Base-by-base conservation (phyloP, 2,888 invertebrate species). In the Polyommatus iphigenia region DNA sequence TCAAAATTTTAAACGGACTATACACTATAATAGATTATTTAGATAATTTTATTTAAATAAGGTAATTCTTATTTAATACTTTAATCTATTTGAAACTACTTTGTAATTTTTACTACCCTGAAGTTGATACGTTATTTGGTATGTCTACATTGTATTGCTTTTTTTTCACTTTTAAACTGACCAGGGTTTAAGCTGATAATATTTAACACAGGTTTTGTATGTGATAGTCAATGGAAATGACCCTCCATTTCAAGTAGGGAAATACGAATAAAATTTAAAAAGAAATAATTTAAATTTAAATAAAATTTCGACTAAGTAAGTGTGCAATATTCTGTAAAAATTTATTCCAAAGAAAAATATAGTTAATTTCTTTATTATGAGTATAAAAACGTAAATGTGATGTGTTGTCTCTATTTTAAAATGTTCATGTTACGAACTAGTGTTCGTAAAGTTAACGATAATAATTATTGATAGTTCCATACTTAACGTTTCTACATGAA, bases 141-240 rank as follows among this genome's bases (percentile, higher is more conserved):
- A 46, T 3, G 24, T 67, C 29, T 24, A 24, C 2, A 67, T 32
- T 32, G 5, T 32, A 5, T 67, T 29, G 15, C 10, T 82, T 80
- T 76, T 79, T 79, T 71, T 80, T 77, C 41, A 78, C 24, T 41
- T 32, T 36, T 20, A 57, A 67, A 67, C 67, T 67, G 29, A 29
- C 67, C 67, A 67, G 67, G 67, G 67, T 67, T 32, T 67, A 18
- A 67, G 15, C 67, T 67, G 29, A 67, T 67, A 67, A 67, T 67
- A 67, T 18, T 29, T 29, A 24, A 67, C 67, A 67, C 67, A 67
- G 67, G 29, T 67, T 67, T 67, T 32, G 67, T 67, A 67, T 67
- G 67, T 67, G 67, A 67, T 67, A 67, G 67, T 29, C 29, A 67
- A 67, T 67, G 67, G 67, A 67, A 24, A 67, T 13, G 15, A 15